Base-by-base conservation (phyloP, 2,888 invertebrate species). In the Synergus umbraculus region DNA sequence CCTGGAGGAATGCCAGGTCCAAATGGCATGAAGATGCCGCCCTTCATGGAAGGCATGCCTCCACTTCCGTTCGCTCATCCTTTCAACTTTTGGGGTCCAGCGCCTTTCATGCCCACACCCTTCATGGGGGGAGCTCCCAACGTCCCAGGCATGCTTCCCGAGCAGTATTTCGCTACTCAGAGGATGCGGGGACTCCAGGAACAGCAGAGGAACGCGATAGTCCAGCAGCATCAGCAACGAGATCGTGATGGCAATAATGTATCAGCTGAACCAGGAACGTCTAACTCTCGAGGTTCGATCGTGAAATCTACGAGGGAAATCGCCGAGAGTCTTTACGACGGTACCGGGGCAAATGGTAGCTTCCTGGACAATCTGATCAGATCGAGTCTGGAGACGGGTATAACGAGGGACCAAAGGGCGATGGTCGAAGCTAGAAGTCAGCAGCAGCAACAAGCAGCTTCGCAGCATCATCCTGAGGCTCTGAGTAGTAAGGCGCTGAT, bases 291-390 rank as follows among this genome's bases (percentile, higher is more conserved):
- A 46, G 84, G 93, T 49, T 91, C 93, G 83, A 92, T 92, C 85
- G 93, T 93, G 76, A 94, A 94, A 85, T 92, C 92, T 66, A 92
- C 93, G 13, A 92, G 95, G 73, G 95, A 95, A 85, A 93, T 95
- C 85, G 94, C 95, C 46, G 95, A 95, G 88, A 94, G 94, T 77
- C 91, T 95, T 76, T 94, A 96, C 93, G 94, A 96, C 91, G 94
- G 93, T 22, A 92, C 94, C 66, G 94, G 93, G 5, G 95, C 96
- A 84, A 96, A 96, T 84, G 96, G 96, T n/a, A 93, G 95, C 88
- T 96, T 97, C 91, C 93, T 97, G 77, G 97, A 97, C 90, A 97
- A 96, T 77, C 96, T 97, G 87, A 97, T 97, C 86, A 93, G 97
- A 87, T 96, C 97, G 85, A 96, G 96, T 85, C 93, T 97, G 82